Conservation (phyloP, 2,797 vertebrate genomes). For the Pangasius sanitwongsei region DNA sequence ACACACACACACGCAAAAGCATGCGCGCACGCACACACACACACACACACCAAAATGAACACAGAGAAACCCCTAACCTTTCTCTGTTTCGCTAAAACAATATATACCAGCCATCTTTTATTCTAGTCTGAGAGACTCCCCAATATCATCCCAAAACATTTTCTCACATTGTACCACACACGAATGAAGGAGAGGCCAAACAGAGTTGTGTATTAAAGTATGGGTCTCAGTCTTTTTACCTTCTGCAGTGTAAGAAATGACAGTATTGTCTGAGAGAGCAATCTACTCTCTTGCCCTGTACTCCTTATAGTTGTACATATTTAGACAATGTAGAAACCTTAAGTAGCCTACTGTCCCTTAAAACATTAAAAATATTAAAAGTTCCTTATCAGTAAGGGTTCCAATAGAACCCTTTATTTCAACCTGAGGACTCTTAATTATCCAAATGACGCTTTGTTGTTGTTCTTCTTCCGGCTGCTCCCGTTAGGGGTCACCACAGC, state of each 20-base stretch:
- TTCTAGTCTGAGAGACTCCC: not conserved
- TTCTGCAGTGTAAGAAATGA: not conserved
- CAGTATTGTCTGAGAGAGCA: not conserved
- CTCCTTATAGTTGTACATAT: not conserved
- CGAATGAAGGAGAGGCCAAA: not conserved
- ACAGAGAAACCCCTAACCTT: slow-evolving; percentile 6
- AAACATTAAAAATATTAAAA: not conserved
- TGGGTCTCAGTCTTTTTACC: not conserved
- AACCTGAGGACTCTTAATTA: not conserved
- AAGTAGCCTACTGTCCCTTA: not conserved
- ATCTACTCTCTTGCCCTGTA: not conserved
- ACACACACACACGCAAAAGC: not conserved
- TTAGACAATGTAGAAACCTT: not conserved
- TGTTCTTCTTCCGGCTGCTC: no score
- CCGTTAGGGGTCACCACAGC: no score
- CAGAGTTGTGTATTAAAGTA: not conserved
- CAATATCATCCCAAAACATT: not conserved
- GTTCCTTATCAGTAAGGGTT: not conserved
- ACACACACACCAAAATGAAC: not conserved
- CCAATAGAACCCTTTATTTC: not conserved
- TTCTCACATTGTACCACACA: not conserved
- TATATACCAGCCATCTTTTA: not conserved
- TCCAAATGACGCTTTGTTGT: no score
- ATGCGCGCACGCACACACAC: not conserved
- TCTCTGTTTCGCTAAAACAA: slow-evolving; percentile 19